Percentiles rank a stretch among this genome's conserved stretches.
These are phyloP conservation scores for Desmophyllum pertusum DNA, from an alignment of 92 coral and sea anemone genomes.

Conservation along the genomic window DNA sequence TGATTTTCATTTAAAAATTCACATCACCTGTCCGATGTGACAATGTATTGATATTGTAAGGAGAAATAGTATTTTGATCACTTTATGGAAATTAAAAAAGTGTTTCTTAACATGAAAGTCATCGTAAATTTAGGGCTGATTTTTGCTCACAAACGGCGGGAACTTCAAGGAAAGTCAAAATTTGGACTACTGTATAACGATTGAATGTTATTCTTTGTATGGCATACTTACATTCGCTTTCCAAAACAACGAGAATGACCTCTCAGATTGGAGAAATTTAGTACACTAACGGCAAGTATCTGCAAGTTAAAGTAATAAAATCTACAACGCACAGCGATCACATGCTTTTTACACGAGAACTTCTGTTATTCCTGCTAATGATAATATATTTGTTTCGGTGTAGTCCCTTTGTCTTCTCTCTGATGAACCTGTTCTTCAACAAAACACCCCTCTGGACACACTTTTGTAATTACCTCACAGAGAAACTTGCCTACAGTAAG, in stretches of 20 bases:
- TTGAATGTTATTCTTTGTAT: too few relatives aligned
- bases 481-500: slow-evolving; percentile 79
- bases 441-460: slow-evolving; percentile 79
- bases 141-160: not conserved
- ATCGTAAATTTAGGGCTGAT: not conserved
- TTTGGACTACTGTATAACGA: too few relatives aligned
- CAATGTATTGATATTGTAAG: not conserved
- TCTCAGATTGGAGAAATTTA: too few relatives aligned
- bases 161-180: not conserved
- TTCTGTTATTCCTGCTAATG: not conserved
- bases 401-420: slow-evolving; percentile 93
- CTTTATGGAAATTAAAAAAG: too few relatives aligned
- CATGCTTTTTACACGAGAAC: too few relatives aligned
- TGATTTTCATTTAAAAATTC: not conserved
- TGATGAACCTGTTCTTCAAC: slow-evolving; percentile 85
- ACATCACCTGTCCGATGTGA: not conserved
- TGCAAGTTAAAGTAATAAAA: too few relatives aligned
- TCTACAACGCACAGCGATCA: too few relatives aligned
- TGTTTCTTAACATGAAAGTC: not conserved
- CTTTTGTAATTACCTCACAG: slow-evolving; percentile 70
- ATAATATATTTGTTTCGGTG: too few relatives aligned
- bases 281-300: too few relatives aligned
- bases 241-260: too few relatives aligned
- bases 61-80: not conserved
- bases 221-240: too few relatives aligned